Percentiles rank a stretch among this genome's conserved stretches.
phyloP scores from a whole-genome alignment of 2,888 invertebrate genomes.

The Diogma glabrata region DNA sequence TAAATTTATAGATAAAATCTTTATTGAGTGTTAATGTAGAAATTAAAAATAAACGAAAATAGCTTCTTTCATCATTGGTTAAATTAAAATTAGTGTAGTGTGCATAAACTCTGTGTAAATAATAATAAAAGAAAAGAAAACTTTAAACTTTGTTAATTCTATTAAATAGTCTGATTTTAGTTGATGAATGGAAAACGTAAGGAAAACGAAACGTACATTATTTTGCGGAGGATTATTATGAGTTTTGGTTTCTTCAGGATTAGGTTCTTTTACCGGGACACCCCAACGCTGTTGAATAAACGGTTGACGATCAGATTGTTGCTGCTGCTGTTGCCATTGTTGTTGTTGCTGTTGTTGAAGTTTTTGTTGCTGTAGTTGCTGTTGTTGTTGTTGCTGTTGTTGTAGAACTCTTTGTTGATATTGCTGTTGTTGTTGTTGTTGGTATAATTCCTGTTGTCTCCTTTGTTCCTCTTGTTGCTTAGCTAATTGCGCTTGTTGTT shows the following conservation, averaged over 20 bases:
- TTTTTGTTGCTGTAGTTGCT: constrained; percentile 24
- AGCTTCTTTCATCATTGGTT: too few species aligned
- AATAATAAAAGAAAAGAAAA: too few species aligned
- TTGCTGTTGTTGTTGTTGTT: constrained; percentile 22
- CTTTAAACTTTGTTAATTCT: too few species aligned
- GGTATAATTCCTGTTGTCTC: constrained; percentile 22
- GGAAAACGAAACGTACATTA: constrained; percentile 8
- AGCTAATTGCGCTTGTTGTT: constrained; percentile 19
- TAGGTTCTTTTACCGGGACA: constrained; percentile 6
- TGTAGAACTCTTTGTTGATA: constrained; percentile 24
- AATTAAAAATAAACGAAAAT: background rate
- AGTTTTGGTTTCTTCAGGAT: constrained; percentile 4
- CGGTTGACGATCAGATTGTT: background rate
- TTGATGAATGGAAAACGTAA: too few species aligned
- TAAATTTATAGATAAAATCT: too few species aligned
- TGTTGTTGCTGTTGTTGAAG: constrained; percentile 26
- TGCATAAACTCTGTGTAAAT: too few species aligned
- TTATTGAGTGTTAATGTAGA: too few species aligned
- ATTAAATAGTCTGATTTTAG: too few species aligned
- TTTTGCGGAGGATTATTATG: constrained; percentile 1
- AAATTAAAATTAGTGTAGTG: background rate
- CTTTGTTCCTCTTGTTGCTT: constrained; percentile 24
- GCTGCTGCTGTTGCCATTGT: background rate
- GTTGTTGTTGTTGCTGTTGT: constrained; percentile 20
- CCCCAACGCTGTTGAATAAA: constrained; percentile 3